Conservation (phyloP, 2,113 vertebrate species). For the Rhineura floridana region DNA sequence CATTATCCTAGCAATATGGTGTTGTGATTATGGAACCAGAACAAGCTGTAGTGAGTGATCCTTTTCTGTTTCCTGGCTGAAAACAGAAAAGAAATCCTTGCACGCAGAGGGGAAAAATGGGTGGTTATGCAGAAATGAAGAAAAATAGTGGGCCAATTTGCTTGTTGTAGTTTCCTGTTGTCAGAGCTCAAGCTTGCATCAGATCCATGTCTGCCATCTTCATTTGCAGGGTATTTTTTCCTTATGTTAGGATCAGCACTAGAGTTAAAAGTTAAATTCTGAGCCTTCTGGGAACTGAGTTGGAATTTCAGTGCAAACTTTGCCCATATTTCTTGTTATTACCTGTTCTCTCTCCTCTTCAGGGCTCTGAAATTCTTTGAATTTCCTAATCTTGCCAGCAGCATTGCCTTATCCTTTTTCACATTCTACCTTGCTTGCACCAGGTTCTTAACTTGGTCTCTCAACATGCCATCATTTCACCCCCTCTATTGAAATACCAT, state of each 20-base stretch:
- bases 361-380: not conserved
- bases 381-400: not conserved
- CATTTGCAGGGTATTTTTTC: not conserved
- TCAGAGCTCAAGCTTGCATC: not conserved
- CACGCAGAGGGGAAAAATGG: rapidly evolving
- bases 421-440: not conserved
- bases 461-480: not conserved
- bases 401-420: not conserved
- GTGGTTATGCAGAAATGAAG: not conserved
- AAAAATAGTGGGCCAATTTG: not conserved
- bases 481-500: not conserved
- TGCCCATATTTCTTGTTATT: not conserved
- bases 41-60: not conserved
- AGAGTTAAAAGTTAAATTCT: not conserved
- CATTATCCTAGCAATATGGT: slow-evolving; percentile 38
- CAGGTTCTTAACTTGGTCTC: not conserved
- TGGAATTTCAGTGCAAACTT: not conserved
- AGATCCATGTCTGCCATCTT: not conserved
- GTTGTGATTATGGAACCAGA: slow-evolving; percentile 22
- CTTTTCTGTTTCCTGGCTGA: slow-evolving; percentile 27
- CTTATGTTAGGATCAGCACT: not conserved
- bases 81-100: not conserved
- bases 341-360: not conserved
- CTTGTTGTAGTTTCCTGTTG: slow-evolving; percentile 5
- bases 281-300: not conserved